Base-by-base conservation (phyloP, 2,888 invertebrate genomes). In the Tigriopus californicus region DNA sequence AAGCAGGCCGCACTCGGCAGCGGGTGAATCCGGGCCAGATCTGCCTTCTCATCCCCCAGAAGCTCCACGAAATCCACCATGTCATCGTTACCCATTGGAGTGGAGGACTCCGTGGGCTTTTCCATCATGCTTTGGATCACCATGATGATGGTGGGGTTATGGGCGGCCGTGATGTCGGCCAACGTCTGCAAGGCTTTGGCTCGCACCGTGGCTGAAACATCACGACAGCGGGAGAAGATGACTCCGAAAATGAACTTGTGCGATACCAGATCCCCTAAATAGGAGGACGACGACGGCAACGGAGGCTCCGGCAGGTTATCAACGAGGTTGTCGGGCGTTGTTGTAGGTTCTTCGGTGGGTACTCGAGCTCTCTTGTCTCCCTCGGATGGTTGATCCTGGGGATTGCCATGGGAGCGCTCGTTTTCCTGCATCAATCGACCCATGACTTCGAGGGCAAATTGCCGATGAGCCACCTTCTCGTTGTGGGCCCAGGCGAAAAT, bases 131-230 rank as follows among this genome's bases (percentile, higher is more conserved):
- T 42, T 10, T 62, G 62, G 58, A 67, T 64, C 51, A 65, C 62
- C 10, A 63, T 58, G 25, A 62, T 55, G 12, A 67, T 61, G 15
- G 60, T 60, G 18, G 61, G 60, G 41, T 63, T 64, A 12, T 61
- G 63, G 18, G 69, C 69, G 11, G 65, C 62, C 8, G 68, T 64
- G 25, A 79, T 73, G 52, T 77, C 76, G 0, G 77, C 72, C 54
- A 82, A 72, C 12, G 77, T 71, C 3, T 72, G 67, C 62, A 82
- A 74, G 2, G 82, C 80, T 66, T 79, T 77, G 51, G 78, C 75
- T 51, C 82, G 74, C 46, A 83, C 75, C 62, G 76, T 72, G 64
- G 77, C 74, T 1, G 80, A 77, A 6, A 69, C 70, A 68, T 81
- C 81, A 60, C 71, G 65, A 58, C 75, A 76, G 46, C 78, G 73